Evolutionary conservation across 2,797 vertebrate genomes (phyloP).

Genomic region (Discoglossus pictus): DNA sequence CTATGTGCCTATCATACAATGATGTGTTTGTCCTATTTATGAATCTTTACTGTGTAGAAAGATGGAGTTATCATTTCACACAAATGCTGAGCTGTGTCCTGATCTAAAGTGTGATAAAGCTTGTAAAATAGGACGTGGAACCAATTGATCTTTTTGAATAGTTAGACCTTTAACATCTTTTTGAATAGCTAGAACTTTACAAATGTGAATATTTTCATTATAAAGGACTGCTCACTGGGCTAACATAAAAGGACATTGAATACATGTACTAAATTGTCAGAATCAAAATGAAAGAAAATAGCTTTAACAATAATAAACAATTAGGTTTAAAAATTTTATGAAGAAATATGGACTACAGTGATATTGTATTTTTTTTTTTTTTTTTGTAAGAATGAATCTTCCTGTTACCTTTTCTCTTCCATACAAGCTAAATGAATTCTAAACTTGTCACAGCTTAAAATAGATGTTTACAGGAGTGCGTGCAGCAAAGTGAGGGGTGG

Average conservation of each 20-base stretch:
- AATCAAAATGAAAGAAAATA: slow-evolving; percentile 5
- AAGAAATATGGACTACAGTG: not conserved
- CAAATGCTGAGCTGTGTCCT: not conserved
- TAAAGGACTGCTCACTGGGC: not conserved
- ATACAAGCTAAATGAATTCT: slow-evolving; percentile 19
- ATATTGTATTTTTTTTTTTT: too few relatives aligned
- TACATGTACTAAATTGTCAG: too few relatives aligned
- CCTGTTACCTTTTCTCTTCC: too few relatives aligned
- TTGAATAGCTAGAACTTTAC: not conserved
- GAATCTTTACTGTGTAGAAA: not conserved
- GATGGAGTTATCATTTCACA: slow-evolving; percentile 26
- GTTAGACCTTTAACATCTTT: too few relatives aligned
- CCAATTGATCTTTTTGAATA: too few relatives aligned
- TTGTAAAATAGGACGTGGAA: too few relatives aligned
- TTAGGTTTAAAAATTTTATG: not conserved
- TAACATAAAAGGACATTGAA: not conserved
- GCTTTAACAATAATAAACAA: slow-evolving; percentile 8
- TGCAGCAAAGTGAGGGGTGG: slow-evolving; percentile 24
- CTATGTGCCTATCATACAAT: too few relatives aligned
- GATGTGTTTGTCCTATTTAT: slow-evolving; percentile 1
- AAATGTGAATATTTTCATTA: not conserved
- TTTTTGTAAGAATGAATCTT: too few relatives aligned
- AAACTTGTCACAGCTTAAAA: slow-evolving; percentile 44
- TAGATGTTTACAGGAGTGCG: slow-evolving; percentile 46
- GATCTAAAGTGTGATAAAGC: slow-evolving; percentile 7